Evolutionary conservation across 2,888 invertebrate species (phyloP), one percentile per base, ranked within the genome.

Genomic region (Oscheius sp.): DNA sequence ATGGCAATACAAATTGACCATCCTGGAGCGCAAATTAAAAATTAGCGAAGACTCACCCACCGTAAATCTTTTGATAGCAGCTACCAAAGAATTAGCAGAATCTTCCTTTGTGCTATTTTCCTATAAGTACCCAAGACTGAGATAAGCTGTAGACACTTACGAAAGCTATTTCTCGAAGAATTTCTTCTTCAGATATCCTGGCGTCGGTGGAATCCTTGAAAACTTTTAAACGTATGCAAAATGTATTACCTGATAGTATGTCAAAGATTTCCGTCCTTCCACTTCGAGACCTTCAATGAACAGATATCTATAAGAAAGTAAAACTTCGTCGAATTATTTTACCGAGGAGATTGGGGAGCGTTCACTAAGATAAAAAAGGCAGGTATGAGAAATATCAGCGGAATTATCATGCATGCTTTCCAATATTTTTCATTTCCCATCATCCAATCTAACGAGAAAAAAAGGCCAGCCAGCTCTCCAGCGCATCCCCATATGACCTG

Each of bases 401-500:
- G 86, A 1, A 80, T 72, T 0, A 76, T 80, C 77, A 86, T 80
- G 0, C 85, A 85, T 69, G 75, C 75, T 43, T 84, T 81, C 86
- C 86, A 86, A 6, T 55, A 25, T 13, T 49, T 18, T 9, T 73
- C 72, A 16, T 72, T 75, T 43, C 85, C 86, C 12, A 86, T 72
- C 1, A 83, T 68, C 12, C 72, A 74, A 53, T 81, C 78, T n/a
- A 86, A 59, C 1, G 85, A 84, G 6, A 86, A 72, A 6, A 79
- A 46, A 83, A 85, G 82, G 3, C 86, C 85, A 27, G 76, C 68
- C 7, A 86, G 74, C 59, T 86, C 86, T 23, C 86, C 86, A 45
- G 84, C 59, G 58, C 86, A 86, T 9, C 86, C 85, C 86, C 86
- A 86, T 71, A 85, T 83, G 18, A 85, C 84, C 85, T 85, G 72